Base-by-base conservation (phyloP, 2,797 vertebrate species). In the Apodemus agrarius region DNA sequence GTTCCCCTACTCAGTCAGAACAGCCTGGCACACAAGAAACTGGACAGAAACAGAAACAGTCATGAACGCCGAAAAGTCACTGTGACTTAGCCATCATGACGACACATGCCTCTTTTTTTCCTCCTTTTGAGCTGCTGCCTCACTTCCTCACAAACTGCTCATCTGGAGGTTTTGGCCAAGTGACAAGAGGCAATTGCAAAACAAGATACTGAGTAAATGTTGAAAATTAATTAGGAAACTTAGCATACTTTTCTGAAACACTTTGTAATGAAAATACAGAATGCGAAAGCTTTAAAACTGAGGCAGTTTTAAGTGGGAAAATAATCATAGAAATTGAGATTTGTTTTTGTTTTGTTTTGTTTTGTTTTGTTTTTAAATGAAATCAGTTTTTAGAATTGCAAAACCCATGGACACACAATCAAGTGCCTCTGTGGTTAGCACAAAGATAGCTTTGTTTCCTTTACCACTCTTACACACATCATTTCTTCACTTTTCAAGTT, bases 191-290 rank as follows among this genome's bases (percentile, higher is more conserved):
- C 59, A 52, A 93, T 65, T 67, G 34, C 10, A 91, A 92, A 96
- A 80, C 26, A 89, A 86, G 74, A 93, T 34, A 85, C 7, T 69
- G 54, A 1, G 16, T 95, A 43, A 96, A 16, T 89, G 63, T 75
- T 54, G 10, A 80, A 93, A 90, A 79, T 9, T 1, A 76, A 94
- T 31, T 16, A 29, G 92, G 85, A 80, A 72, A 10, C 31, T 86
- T 34, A 86, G 65, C 26, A 7, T 29, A 19, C 26, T 89, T 95
- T 82, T 52, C 69, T 93, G 61, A 54, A 79, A 46, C 57, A 4
- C 80, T 96, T 93, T 90, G 86, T 83, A 80, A 75, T 43, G 57
- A 96, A 95, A 96, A 88, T 4, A 72, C 10, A 54, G 3, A 69
- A 84, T 12, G 21, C 13, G 69, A 84, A 80, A 37, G 6, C 69